A percentile compares a stretch with the other conserved stretches of the same genome.
These are phyloP conservation scores for Sciurus niger DNA, from an alignment of 2,113 vertebrate species.

Conservation along the genomic window DNA sequence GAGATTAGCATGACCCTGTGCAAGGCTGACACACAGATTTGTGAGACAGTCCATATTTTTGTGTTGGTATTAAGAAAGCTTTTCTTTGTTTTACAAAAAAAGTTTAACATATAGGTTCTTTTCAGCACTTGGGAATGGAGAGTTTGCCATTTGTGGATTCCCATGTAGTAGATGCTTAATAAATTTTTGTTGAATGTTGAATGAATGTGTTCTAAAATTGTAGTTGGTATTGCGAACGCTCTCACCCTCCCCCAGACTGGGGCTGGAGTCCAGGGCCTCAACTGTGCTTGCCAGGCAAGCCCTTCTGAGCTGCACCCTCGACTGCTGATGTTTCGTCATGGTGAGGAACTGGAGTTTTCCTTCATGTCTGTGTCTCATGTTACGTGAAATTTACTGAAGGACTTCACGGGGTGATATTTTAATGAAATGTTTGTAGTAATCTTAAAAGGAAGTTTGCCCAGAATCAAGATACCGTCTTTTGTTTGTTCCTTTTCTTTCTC, in stretches of 20 bases:
- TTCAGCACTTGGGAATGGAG: conserved; percentile 1
- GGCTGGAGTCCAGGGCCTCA: not conserved
- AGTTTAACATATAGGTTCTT: not conserved
- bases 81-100: not conserved
- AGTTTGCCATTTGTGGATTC: not conserved
- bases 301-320: not conserved
- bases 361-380: not conserved
- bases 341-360: not conserved
- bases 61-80: not conserved
- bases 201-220: conserved; percentile 13
- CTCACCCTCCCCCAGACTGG: not conserved
- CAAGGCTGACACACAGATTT: not conserved
- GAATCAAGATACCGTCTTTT: not conserved
- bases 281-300: too few species aligned
- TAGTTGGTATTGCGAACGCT: not conserved
- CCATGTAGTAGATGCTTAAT: conserved; percentile 32
- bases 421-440: not conserved
- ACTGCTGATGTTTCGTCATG: not conserved
- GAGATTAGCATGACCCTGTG: not conserved
- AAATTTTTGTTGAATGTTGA: conserved; percentile 34
- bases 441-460: conserved; percentile 26
- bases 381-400: conserved; percentile 14
- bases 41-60: not conserved
- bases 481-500: too few species aligned
- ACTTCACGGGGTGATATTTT: not conserved